Evolutionary conservation across 2,113 vertebrate species (phyloP), one percentile per base, ranked within the genome.

Genomic region (Acinonyx jubatus): DNA sequence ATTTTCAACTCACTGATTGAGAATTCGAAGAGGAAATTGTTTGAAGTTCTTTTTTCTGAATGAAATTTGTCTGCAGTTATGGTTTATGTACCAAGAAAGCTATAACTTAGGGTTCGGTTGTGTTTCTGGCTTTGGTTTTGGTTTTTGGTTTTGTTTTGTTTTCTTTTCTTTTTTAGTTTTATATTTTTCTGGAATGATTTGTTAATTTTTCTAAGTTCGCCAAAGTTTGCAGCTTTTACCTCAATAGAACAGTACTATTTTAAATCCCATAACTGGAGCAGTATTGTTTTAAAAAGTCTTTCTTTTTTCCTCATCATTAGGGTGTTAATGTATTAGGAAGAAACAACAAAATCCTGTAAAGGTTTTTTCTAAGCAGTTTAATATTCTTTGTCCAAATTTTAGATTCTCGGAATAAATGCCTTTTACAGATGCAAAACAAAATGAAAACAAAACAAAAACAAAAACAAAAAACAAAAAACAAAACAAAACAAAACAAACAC

Each of bases 341-440:
- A 96, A 96, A 90, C 38, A n/a, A 52, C 31, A 10, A 68, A 69
- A 85, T 89, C 1, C 96, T 98, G 89, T 98, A 98, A 98, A 98
- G 97, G 85, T 48, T 73, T 98, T 98, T 98, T 97, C 31, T 65
- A 96, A 96, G 96, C 97, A 97, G 96, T 97, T 98, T 97, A 97
- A 80, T 94, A 21, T 93, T 97, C 97, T 97, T 98, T 98, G 98
- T 99, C 97, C 98, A 97, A 98, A 93, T 94, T 98, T 79, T 97
- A 99, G 98, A 98, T 97, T 98, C 94, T 98, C 98, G 95, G 98
- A 99, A 99, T 99, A 99, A 99, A 99, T 97, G 97, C 97, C 97
- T 98, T 98, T 98, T 98, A 94, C 98, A 98, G 97, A 98, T 96
- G 57, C 48, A 38, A 45, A 45, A 9, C 45, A 9, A 45, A 41